Conservation (phyloP, 2,888 invertebrate genomes). For the Subacronicta megacephala region DNA sequence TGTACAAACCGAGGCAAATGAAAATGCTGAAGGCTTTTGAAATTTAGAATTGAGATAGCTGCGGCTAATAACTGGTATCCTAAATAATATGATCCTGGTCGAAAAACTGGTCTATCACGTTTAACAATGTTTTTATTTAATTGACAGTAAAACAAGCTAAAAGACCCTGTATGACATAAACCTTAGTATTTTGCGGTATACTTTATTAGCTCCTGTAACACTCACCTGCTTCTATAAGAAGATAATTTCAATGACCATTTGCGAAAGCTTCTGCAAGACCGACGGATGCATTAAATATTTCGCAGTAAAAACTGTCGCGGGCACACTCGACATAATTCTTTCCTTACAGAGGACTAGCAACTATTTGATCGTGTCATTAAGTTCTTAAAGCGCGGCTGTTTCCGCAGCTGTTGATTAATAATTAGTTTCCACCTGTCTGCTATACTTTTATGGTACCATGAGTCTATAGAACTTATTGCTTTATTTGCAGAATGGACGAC, state of each 20-base stretch:
- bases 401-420: slow-evolving; percentile 80
- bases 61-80: too few species aligned
- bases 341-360: slow-evolving; percentile 59
- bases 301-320: slow-evolving; percentile 55
- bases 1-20: too few species aligned
- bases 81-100: too few species aligned
- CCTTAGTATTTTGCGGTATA: not conserved
- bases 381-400: slow-evolving; percentile 70
- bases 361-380: slow-evolving; percentile 72
- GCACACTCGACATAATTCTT: slow-evolving; percentile 57
- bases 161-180: not conserved
- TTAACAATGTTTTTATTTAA: too few species aligned
- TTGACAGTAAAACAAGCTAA: not conserved
- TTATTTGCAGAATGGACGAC: slow-evolving; percentile 28
- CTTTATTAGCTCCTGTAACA: slow-evolving; percentile 20
- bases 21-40: too few species aligned
- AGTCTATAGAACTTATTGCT: slow-evolving; percentile 36
- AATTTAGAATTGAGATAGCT: too few species aligned
- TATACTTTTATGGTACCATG: slow-evolving; percentile 62
- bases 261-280: slow-evolving; percentile 38
- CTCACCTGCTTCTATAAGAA: slow-evolving; percentile 55
- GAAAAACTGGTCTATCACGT: too few species aligned
- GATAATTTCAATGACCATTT: slow-evolving; percentile 52
- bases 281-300: slow-evolving; percentile 55
- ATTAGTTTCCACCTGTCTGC: slow-evolving; percentile 80